Evolutionary conservation across 2,797 vertebrate genomes (phyloP).

Genomic region (Acrocephalus scirpaceus): DNA sequence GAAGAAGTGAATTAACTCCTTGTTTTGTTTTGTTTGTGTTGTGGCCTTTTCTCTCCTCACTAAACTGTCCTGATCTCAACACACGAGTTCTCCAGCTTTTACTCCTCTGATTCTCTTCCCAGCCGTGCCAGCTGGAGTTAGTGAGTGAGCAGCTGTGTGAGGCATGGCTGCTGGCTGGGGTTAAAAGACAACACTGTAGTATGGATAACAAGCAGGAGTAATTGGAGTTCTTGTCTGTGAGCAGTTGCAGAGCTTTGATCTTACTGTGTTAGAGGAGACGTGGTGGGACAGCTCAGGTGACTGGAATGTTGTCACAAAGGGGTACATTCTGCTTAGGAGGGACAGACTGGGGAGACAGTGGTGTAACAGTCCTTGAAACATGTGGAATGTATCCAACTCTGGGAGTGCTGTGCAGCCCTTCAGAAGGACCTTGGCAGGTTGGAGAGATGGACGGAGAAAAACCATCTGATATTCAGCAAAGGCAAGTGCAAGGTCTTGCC

Average conservation of each 20-base stretch:
- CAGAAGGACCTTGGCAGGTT: neutral
- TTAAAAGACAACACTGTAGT: neutral
- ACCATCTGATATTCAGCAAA: neutral
- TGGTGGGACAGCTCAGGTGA: neutral
- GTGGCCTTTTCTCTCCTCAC: neutral
- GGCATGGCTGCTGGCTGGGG: neutral
- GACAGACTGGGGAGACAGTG: no score
- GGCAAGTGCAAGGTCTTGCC: neutral
- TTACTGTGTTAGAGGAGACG: neutral
- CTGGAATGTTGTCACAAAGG: neutral
- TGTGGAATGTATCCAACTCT: neutral
- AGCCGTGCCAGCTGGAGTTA: accelerated
- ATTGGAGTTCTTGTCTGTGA: neutral
- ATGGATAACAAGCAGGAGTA: neutral
- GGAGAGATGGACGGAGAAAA: neutral
- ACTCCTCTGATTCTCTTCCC: neutral
- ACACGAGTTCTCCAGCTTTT: neutral
- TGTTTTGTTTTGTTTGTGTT: neutral
- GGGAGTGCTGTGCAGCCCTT: neutral
- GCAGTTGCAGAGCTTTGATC: neutral
- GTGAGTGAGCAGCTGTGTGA: neutral
- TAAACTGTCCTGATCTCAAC: no score
- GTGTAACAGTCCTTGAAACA: neutral
- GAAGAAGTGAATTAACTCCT: neutral
- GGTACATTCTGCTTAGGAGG: neutral